Evolutionary conservation across 2,113 vertebrate species (phyloP).

Genomic region (Lathamus discolor): DNA sequence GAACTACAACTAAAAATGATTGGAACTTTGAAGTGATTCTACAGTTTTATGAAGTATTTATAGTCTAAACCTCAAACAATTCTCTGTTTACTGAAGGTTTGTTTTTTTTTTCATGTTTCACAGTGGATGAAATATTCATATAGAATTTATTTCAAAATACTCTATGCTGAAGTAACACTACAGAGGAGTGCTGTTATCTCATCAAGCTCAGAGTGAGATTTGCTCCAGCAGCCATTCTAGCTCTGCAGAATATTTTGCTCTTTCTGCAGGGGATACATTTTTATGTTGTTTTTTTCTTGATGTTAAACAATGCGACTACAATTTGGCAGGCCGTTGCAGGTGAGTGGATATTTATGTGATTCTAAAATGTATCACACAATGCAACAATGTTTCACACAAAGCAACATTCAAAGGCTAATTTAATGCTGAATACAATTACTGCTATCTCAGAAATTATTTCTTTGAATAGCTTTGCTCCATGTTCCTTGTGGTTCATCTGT

Average conservation of each 20-base stretch:
- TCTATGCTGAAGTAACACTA: background rate
- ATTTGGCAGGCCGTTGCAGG: background rate
- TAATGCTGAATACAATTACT: background rate
- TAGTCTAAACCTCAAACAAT: background rate
- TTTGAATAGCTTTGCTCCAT: background rate
- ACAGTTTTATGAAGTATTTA: background rate
- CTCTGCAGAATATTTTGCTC: background rate
- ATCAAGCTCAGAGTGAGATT: background rate
- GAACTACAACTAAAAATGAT: background rate
- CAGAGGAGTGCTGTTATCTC: background rate
- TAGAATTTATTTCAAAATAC: background rate
- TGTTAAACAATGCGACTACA: background rate
- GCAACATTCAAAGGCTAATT: background rate
- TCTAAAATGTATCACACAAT: background rate
- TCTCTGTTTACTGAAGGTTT: background rate
- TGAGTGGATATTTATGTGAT: background rate
- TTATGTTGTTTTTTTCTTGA: background rate
- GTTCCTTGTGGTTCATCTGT: background rate
- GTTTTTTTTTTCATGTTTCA: background rate
- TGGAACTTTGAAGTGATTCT: background rate
- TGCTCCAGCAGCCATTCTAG: background rate
- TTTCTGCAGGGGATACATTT: background rate
- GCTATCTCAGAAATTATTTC: rapidly evolving
- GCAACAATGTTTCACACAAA: background rate
- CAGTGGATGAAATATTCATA: background rate